These are phyloP conservation scores for Dexiosoma caninum DNA, from an alignment of 2,888 invertebrate genomes.

Conservation along the genomic window DNA sequence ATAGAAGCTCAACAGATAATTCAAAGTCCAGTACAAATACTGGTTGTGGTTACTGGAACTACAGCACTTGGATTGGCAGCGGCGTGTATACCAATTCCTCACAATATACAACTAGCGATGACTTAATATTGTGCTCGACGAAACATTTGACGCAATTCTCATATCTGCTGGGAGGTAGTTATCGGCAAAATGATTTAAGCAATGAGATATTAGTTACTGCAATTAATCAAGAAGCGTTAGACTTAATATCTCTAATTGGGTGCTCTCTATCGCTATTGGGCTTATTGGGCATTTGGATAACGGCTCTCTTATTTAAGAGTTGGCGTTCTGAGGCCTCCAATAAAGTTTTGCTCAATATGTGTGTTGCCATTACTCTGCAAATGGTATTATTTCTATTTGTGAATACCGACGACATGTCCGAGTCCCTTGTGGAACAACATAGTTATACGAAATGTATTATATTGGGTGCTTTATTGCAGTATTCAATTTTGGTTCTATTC, in stretches of 20 bases:
- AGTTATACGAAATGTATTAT: constrained; percentile 78
- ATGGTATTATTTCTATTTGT: constrained; percentile 77
- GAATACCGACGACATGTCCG: constrained; percentile 70
- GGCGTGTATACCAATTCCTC: constrained; percentile 78
- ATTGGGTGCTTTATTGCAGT: constrained; percentile 83
- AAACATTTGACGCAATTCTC: constrained; percentile 83
- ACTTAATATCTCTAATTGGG: constrained; percentile 81
- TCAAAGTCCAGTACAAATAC: constrained; percentile 60
- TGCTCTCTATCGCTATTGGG: constrained; percentile 81
- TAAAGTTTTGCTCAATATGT: constrained; percentile 83
- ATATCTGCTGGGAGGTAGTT: constrained; percentile 78
- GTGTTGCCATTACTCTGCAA: constrained; percentile 81
- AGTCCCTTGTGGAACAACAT: constrained; percentile 68
- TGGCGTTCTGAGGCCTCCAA: constrained; percentile 83
- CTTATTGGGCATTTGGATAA: constrained; percentile 81
- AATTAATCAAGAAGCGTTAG: constrained; percentile 78
- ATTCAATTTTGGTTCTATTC: constrained; percentile 83
- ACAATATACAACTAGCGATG: constrained; percentile 64
- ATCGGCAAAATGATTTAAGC: constrained; percentile 68
- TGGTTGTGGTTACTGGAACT: constrained; percentile 82
- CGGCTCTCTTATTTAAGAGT: constrained; percentile 80
- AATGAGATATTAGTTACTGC: constrained; percentile 72
- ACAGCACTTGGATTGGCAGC: constrained; percentile 80
- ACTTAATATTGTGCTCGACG: constrained; percentile 78
- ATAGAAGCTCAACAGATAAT: constrained; percentile 58